Evolutionary conservation across 2,888 invertebrate genomes (phyloP).

Genomic region (Tipula vernalis): DNA sequence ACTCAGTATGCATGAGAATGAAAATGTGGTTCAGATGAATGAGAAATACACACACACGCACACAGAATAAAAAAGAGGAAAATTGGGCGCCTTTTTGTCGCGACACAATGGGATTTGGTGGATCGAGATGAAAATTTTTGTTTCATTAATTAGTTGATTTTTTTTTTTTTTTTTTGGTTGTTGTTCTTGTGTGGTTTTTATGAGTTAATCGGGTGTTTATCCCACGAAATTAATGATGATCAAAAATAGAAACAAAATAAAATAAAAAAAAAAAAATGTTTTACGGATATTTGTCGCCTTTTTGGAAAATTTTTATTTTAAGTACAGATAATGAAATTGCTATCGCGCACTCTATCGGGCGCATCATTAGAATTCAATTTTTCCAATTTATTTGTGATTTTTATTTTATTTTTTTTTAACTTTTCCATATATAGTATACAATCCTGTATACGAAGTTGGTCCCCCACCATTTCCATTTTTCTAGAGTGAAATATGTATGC

Average conservation of each 20-base stretch:
- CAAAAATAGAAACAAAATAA: background rate
- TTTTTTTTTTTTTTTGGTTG: background rate
- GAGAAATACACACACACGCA: background rate
- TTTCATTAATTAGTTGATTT: background rate
- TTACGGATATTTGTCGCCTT: background rate
- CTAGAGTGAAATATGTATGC: background rate
- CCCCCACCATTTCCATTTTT: background rate
- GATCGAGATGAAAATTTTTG: slow-evolving; percentile 17
- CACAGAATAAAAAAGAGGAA: slow-evolving; percentile 12
- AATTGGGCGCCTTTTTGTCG: slow-evolving; percentile 32
- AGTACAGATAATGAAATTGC: background rate
- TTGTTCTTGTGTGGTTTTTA: background rate
- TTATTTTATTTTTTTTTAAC: background rate
- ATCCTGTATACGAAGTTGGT: background rate
- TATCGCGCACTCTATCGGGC: background rate
- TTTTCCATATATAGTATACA: background rate
- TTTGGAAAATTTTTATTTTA: background rate
- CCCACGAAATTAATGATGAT: background rate
- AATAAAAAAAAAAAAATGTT: background rate
- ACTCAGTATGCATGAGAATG: background rate
- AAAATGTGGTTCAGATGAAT: background rate
- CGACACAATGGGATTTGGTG: slow-evolving; percentile 33
- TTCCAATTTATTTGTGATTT: background rate
- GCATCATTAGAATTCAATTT: slow-evolving; percentile 9
- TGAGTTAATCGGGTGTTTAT: background rate